These are phyloP conservation scores for Shargacucullia verbasci DNA, from an alignment of 2,888 invertebrate genomes.

Conservation along the genomic window DNA sequence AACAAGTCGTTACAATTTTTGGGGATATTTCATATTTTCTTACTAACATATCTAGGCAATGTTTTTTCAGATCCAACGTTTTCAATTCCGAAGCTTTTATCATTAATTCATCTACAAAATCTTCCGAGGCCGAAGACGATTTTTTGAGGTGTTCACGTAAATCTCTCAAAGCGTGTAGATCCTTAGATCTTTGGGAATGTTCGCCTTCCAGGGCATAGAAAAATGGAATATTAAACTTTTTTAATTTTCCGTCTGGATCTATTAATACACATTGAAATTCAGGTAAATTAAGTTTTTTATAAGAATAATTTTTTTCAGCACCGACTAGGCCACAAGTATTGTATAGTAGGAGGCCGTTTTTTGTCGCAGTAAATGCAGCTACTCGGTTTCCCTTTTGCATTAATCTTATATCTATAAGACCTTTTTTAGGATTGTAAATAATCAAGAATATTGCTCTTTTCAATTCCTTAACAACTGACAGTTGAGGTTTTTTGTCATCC, in stretches of 20 bases:
- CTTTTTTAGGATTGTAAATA: conserved; percentile 97
- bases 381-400: conserved; percentile 97
- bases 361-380: conserved; percentile 96
- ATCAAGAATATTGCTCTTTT: conserved; percentile 94
- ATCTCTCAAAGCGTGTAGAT: conserved; percentile 95
- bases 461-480: conserved; percentile 82
- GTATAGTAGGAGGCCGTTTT: conserved; percentile 94
- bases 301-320: conserved; percentile 87
- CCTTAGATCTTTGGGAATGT: conserved; percentile 95
- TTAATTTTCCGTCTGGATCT: conserved; percentile 94
- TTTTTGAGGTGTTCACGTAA: conserved; percentile 91
- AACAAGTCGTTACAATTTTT: conserved; percentile 87
- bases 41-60: conserved; percentile 92
- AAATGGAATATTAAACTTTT: conserved; percentile 96
- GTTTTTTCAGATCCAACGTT: conserved; percentile 92
- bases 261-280: conserved; percentile 93
- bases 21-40: conserved; percentile 90
- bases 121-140: conserved; percentile 83
- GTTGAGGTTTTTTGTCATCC: conserved; percentile 79
- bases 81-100: conserved; percentile 90
- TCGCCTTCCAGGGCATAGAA: conserved; percentile 96
- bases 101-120: conserved; percentile 85
- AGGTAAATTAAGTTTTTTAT: conserved; percentile 89
- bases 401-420: conserved; percentile 97
- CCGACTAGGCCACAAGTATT: conserved; percentile 95